Evolutionary conservation across 2,888 invertebrate genomes (phyloP), one percentile per base, ranked within the genome.

Genomic region (Sycophila texana): DNA sequence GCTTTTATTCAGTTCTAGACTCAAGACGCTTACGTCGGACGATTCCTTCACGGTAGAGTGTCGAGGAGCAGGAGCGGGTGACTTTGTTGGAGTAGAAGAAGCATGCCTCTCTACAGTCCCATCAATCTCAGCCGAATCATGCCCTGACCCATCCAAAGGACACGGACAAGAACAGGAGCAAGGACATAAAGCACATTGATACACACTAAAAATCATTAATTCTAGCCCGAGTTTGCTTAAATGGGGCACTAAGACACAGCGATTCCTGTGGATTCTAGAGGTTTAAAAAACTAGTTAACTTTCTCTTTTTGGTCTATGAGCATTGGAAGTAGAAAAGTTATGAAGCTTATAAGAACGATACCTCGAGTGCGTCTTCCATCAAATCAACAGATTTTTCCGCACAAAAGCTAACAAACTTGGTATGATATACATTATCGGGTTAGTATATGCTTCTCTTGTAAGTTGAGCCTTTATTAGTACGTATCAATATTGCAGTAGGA

Each of bases 101-200:
- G 87, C 90, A 90, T 89, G 89, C 88, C 88, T 89, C 89, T 89
- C 89, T 90, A 90, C 87, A 88, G 89, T 89, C 88, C 89, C 89
- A 88, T 89, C 89, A 89, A 89, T 89, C 85, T 89, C 89, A 89
- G 90, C 88, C 87, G 89, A 88, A 89, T 89, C 90, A 89, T 89
- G 90, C 89, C 89, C 89, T 90, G 89, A 90, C 87, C 89, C 89
- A 89, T 90, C 89, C 90, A 89, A 90, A 88, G 89, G 88, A 89
- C 86, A 89, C 85, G 89, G 89, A 90, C 89, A 89, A 89, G 88
- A 88, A 89, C 89, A 89, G 90, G 90, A 90, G 87, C 88, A 86
- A 90, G 90, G 89, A 89, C 89, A 90, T 89, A 89, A 90, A 90
- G 90, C 90, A 90, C 90, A 90, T 90, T 90, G 89, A 90, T 89